phyloP scores from a whole-genome alignment of 2,888 invertebrate species.

The Calameuta idolon region DNA sequence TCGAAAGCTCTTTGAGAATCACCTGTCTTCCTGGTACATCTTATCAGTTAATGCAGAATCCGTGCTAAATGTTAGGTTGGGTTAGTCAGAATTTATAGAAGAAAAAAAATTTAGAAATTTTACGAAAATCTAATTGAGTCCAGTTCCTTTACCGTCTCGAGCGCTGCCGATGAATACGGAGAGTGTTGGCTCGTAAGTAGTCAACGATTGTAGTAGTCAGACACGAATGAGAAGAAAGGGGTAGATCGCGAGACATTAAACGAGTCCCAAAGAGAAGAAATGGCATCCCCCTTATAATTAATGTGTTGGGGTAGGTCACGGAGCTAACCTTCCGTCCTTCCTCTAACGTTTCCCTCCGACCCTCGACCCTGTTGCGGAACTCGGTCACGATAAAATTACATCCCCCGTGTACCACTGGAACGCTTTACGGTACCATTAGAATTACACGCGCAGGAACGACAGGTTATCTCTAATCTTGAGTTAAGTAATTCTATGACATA shows the following conservation, averaged over 20 bases:
- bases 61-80: neutral
- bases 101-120: neutral
- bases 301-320: constrained; percentile 66
- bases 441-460: neutral
- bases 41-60: neutral
- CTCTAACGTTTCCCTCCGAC: constrained; percentile 29
- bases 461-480: neutral
- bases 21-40: neutral
- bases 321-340: constrained; percentile 21
- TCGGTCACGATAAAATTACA: constrained; percentile 57
- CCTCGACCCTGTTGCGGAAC: constrained; percentile 32
- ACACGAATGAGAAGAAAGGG: constrained; percentile 20
- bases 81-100: neutral
- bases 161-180: neutral
- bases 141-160: neutral
- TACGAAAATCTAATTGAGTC: neutral
- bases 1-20: neutral
- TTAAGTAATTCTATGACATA: neutral
- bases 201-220: neutral
- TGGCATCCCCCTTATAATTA: constrained; percentile 57
- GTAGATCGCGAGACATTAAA: constrained; percentile 43
- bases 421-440: neutral
- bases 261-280: constrained; percentile 39
- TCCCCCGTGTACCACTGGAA: constrained; percentile 25
- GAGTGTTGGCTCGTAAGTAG: neutral